Evolutionary conservation across 2,113 vertebrate species (phyloP).

Genomic region (Oryzias curvinotus): DNA sequence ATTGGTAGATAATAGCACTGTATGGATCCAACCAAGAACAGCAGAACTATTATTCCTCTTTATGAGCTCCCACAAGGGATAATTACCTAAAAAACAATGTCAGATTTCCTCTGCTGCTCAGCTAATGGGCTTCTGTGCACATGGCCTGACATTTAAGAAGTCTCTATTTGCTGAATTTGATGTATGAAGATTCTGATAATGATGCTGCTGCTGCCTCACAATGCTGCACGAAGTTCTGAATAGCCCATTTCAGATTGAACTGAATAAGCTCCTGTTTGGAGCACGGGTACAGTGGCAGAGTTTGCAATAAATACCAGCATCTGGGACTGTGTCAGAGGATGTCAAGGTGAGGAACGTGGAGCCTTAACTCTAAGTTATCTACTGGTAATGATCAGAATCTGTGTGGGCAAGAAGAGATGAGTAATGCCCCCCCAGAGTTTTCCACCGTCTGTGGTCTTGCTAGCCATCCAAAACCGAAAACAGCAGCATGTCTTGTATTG

Average conservation of each 20-base stretch:
- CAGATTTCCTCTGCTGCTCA: slow-evolving; percentile 31
- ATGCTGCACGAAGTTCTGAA: slow-evolving; percentile 39
- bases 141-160: slow-evolving; percentile 42
- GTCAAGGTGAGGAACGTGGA: slow-evolving; percentile 58
- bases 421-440: slow-evolving; percentile 22
- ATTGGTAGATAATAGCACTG: slow-evolving; percentile 38
- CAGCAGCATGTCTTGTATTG: not conserved
- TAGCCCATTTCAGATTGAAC: slow-evolving; percentile 38
- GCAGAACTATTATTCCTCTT: slow-evolving; percentile 45
- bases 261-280: slow-evolving; percentile 36
- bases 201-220: slow-evolving; percentile 34
- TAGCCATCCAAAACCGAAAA: slow-evolving; percentile 24
- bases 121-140: slow-evolving; percentile 11
- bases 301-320: slow-evolving; percentile 31
- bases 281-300: slow-evolving; percentile 9
- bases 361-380: slow-evolving; percentile 40
- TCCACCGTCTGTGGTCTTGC: slow-evolving; percentile 35
- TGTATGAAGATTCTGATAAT: slow-evolving; percentile 50
- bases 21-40: slow-evolving; percentile 31
- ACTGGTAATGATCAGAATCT: slow-evolving; percentile 57
- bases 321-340: slow-evolving; percentile 29
- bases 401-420: slow-evolving; percentile 39
- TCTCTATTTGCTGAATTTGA: slow-evolving; percentile 34
- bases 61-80: slow-evolving; percentile 47
- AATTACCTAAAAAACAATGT: slow-evolving; percentile 50